Percentiles rank a stretch among this genome's conserved stretches.
phyloP scores from a whole-genome alignment of 2,888 invertebrate species.

The Dolichomitus sp. region DNA sequence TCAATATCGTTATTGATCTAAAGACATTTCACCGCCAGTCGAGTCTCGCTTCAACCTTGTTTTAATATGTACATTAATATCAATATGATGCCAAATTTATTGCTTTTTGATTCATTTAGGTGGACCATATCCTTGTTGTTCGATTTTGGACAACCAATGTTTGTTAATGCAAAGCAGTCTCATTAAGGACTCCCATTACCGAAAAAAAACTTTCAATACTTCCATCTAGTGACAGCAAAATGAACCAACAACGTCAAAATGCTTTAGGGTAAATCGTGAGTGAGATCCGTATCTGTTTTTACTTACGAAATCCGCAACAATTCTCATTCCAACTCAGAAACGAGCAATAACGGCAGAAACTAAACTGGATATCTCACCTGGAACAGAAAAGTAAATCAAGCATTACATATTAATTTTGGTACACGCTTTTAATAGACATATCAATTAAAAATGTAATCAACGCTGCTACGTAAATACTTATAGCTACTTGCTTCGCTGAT shows the following conservation, averaged over 20 bases:
- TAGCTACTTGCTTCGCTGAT: not conserved
- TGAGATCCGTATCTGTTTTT: not conserved
- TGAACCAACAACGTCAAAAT: not conserved
- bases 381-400: conserved; percentile 67
- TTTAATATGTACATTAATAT: too few species aligned
- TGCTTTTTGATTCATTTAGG: too few species aligned
- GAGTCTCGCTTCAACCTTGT: too few species aligned
- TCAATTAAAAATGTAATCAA: conserved; percentile 31
- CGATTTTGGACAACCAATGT: too few species aligned
- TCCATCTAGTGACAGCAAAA: too few species aligned
- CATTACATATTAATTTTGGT: conserved; percentile 5
- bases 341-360: not conserved
- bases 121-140: too few species aligned
- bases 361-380: conserved; percentile 71
- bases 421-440: not conserved
- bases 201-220: too few species aligned
- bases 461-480: not conserved
- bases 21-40: too few species aligned
- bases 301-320: not conserved
- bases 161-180: too few species aligned
- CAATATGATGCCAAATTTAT: too few species aligned
- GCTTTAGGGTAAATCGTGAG: not conserved
- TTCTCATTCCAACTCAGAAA: not conserved
- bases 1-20: too few species aligned
- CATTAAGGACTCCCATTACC: too few species aligned